phyloP scores from a whole-genome alignment of 2,113 vertebrate genomes.

The Anseranas semipalmata region DNA sequence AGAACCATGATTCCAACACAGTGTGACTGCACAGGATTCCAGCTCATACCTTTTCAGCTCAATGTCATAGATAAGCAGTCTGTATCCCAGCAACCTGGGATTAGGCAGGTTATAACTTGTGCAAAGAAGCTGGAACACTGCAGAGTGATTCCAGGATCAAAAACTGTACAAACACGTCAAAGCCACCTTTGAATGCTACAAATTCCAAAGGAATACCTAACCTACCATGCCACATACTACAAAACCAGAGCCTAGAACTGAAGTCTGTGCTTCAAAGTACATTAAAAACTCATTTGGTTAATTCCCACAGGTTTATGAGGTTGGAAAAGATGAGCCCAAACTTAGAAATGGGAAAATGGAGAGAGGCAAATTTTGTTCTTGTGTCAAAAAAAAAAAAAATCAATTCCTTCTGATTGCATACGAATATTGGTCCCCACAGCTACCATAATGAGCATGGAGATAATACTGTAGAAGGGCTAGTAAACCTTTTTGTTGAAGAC shows the following conservation, averaged over 20 bases:
- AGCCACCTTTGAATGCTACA: background rate
- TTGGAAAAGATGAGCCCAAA: background rate
- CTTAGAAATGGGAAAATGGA: background rate
- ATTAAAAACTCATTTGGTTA: background rate
- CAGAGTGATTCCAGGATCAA: background rate
- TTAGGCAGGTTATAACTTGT: background rate
- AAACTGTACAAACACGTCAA: background rate
- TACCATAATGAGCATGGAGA: background rate
- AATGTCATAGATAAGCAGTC: background rate
- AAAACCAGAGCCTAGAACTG: background rate
- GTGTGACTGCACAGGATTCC: accelerated
- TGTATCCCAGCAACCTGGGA: background rate
- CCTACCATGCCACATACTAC: background rate
- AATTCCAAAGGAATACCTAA: background rate
- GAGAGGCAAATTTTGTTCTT: background rate
- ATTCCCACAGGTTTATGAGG: background rate
- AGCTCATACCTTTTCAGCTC: accelerated
- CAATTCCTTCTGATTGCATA: background rate
- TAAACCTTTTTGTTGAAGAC: background rate
- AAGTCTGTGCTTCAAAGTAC: background rate
- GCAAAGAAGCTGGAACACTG: background rate
- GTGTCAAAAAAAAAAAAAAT: background rate
- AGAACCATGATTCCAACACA: background rate
- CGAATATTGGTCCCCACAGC: background rate
- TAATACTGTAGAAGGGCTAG: background rate